These are phyloP conservation scores for Dasyornis broadbenti DNA, from an alignment of 2,113 vertebrate species.

Conservation along the genomic window DNA sequence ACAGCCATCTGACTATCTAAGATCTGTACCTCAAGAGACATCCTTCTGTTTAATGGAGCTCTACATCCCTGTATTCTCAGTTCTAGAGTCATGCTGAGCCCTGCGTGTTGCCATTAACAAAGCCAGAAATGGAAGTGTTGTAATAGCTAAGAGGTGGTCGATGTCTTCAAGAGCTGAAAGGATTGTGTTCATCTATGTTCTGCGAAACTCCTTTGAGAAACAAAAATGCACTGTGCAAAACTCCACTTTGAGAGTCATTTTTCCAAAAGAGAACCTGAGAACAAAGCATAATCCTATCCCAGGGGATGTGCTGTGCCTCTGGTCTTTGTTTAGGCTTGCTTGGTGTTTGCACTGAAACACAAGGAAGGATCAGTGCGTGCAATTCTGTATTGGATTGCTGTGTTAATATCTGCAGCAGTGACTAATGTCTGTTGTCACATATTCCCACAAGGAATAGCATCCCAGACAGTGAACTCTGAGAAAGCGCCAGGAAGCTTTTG, in stretches of 20 bases:
- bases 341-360: neutral
- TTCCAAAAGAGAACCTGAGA: neutral
- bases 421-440: slow-evolving; percentile 46
- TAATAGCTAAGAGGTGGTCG: neutral
- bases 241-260: neutral
- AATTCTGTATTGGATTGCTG: neutral
- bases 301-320: neutral
- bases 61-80: neutral
- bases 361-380: neutral
- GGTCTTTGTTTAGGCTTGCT: neutral
- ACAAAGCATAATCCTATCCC: neutral
- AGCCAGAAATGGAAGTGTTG: neutral
- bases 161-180: neutral
- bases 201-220: neutral
- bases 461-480: slow-evolving; percentile 3
- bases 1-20: neutral
- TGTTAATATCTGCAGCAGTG: slow-evolving; percentile 1
- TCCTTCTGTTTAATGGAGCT: neutral
- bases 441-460: slow-evolving; percentile 32
- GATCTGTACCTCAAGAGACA: neutral
- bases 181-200: neutral
- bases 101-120: neutral
- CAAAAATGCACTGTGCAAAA: neutral
- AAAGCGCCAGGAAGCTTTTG: neutral
- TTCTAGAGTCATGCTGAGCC: neutral